These are phyloP conservation scores for Trachythela sp. DNA, from an alignment of 64 coral and sea anemone species.

Conservation along the genomic window DNA sequence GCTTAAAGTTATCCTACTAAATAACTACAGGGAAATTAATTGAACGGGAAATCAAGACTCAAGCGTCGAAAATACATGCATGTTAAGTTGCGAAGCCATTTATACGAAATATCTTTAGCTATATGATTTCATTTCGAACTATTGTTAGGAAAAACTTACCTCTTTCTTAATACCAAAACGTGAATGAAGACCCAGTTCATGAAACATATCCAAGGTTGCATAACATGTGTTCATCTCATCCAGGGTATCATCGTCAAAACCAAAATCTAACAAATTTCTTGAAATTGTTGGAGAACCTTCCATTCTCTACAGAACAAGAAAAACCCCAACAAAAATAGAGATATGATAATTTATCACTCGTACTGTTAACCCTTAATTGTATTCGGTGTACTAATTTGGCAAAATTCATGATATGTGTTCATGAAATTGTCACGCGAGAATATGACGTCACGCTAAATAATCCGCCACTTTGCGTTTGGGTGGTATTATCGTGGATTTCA, in stretches of 20 bases:
- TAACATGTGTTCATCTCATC: constrained; percentile 65
- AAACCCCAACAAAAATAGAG: constrained; percentile 15
- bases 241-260: constrained; percentile 82
- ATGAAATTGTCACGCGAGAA: no score
- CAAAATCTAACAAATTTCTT: constrained; percentile 61
- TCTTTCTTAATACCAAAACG: neutral
- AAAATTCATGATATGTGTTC: no score
- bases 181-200: neutral
- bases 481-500: no score
- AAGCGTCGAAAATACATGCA: neutral
- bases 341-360: neutral
- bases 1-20: no score
- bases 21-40: no score
- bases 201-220: neutral
- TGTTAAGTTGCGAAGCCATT: no score
- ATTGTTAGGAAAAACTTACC: neutral
- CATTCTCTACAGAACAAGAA: constrained; percentile 52
- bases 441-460: no score
- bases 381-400: no score
- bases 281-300: constrained; percentile 44
- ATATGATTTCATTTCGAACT: neutral
- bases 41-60: no score
- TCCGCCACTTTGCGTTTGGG: no score
- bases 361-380: no score
- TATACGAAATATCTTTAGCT: neutral